Evolutionary conservation across 2,888 invertebrate species (phyloP), one percentile per base, ranked within the genome.

Genomic region (Hedya salicella): DNA sequence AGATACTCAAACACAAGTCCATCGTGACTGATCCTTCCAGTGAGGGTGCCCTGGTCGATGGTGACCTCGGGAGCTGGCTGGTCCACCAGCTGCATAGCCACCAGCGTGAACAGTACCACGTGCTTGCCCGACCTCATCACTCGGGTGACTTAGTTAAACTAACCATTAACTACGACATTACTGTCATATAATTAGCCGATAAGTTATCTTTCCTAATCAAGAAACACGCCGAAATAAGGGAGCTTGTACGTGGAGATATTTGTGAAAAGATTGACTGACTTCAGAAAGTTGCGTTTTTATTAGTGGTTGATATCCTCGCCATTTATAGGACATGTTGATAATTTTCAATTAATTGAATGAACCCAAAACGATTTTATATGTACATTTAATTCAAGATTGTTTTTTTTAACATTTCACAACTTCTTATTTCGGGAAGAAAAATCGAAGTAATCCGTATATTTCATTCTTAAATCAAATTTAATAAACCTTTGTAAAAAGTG

Each of bases 1-100:
- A 86, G 68, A 77, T 91, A 91, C 81, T 90, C 87, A 36, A 84
- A 87, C 79, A 82, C 80, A 57, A 86, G 74, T 50, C 91, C 91
- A 84, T 90, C 89, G 0, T 62, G 70, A 59, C 85, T 91, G 0
- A 86, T 74, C 79, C 85, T 87, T 76, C 91, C 91, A 76, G 79
- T 85, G 73, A 91, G 75, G 77, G 69, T 81, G 60, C 90, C 90
- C 82, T 91, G 91, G 5, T 83, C 86, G 2, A 91, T 85, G 1
- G 63, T 73, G 16, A 91, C 83, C 73, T 88, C 85, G 0, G 89
- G 90, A 0, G 91, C 83, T 67, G 89, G 89, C 68, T 91, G 88
- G 62, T 91, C 90, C 17, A 91, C 82, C 67, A 91, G 73, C 71
- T 89, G 89, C 75, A 86, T 81, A 5, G 79, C 85, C 52, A 91